A percentile compares a stretch with the other conserved stretches of the same genome.
Evolutionary conservation across 1,140 invertebrate species (phyloP).

Genomic region (Mercenaria mercenaria): DNA sequence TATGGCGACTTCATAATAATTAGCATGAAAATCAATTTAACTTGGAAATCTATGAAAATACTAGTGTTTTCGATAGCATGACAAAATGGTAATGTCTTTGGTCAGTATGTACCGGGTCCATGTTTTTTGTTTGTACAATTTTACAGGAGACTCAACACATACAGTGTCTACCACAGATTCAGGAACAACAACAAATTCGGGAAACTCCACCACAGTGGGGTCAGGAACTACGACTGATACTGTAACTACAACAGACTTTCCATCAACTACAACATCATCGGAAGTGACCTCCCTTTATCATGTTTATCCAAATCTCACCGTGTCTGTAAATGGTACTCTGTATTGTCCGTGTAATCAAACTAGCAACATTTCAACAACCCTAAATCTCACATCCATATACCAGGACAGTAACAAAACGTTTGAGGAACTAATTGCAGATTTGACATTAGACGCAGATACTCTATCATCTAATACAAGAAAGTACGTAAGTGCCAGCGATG

Average conservation of each 20-base stretch:
- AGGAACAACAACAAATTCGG: not conserved
- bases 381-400: constrained; percentile 19
- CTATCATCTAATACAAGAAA: constrained; percentile 12
- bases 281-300: not conserved
- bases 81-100: too few relatives aligned
- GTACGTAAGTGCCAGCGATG: constrained; percentile 10
- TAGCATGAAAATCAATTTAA: too few relatives aligned
- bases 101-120: too few relatives aligned
- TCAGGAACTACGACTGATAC: not conserved
- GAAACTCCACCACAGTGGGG: not conserved
- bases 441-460: not conserved
- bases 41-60: too few relatives aligned
- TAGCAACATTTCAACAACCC: not conserved
- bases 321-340: constrained; percentile 8
- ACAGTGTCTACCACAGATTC: not conserved
- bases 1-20: too few relatives aligned
- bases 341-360: constrained; percentile 30
- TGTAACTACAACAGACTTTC: not conserved
- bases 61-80: too few relatives aligned
- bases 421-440: constrained; percentile 10
- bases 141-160: not conserved
- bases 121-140: too few relatives aligned
- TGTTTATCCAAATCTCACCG: not conserved
- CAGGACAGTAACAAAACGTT: not conserved
- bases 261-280: not conserved